Conservation (phyloP, 53 echinoderm and acorn worm genomes). For the Arbacia lixula region DNA sequence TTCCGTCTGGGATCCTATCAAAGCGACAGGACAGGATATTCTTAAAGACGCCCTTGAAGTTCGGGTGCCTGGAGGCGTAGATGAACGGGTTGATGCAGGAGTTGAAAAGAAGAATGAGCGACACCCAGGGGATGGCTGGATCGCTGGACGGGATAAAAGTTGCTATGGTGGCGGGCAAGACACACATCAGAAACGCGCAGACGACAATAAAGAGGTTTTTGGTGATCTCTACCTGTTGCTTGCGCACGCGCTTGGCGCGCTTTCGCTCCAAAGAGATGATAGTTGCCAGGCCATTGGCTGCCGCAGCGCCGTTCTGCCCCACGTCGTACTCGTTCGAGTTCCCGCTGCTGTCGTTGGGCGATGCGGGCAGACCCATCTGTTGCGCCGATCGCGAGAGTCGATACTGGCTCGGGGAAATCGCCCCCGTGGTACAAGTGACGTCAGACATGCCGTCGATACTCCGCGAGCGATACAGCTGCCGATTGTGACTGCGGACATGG, state of each 20-base stretch:
- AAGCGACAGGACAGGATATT: constrained; percentile 18
- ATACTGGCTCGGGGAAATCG: background rate
- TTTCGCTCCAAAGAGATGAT: constrained; percentile 35
- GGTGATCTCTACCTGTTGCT: constrained; percentile 59
- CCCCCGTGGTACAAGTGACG: constrained; percentile 35
- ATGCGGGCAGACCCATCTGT: background rate
- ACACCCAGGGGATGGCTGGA: constrained; percentile 64
- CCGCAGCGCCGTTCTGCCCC: background rate
- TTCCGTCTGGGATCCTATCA: constrained; percentile 16
- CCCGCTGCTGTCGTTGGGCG: constrained; percentile 14
- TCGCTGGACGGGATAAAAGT: constrained; percentile 58
- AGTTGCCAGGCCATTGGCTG: background rate
- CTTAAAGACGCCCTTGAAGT: constrained; percentile 69
- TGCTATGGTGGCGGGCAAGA: constrained; percentile 62
- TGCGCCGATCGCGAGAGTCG: constrained; percentile 18
- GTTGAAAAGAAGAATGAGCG: constrained; percentile 60
- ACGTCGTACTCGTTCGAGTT: constrained; percentile 36
- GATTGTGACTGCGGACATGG: constrained; percentile 63
- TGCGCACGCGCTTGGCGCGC: constrained; percentile 35
- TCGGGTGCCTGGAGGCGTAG: constrained; percentile 70
- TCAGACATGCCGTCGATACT: constrained; percentile 49
- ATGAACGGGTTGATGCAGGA: constrained; percentile 69
- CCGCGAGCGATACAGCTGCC: constrained; percentile 39
- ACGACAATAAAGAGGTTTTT: constrained; percentile 71
- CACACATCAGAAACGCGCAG: constrained; percentile 67